Base-by-base conservation (phyloP, 2,113 vertebrate genomes). In the Tiliqua scincoides region DNA sequence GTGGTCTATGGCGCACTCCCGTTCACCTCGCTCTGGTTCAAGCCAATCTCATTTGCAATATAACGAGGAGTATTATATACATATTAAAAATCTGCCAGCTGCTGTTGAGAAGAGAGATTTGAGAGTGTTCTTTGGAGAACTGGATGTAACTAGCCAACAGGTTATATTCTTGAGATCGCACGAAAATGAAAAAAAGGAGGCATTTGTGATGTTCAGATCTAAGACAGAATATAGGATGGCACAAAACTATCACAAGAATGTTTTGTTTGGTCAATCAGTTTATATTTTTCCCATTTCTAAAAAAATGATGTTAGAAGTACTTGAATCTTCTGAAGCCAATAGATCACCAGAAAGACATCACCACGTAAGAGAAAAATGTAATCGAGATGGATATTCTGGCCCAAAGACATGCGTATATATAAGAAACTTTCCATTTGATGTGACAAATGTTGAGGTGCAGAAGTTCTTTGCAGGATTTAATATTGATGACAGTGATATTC, bases 1-100 rank as follows among this genome's bases (percentile, higher is more conserved):
- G 94, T 94, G 92, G 87, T 94, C 91, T 71, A 94, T 94, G 87
- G 88, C 95, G 4, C 81, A 89, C 1, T 14, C 89, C 23, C 73
- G 85, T 71, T 95, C 96, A 82, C 93, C 96, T 80, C 93, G 93
- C 37, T 95, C 95, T 91, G 70, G 86, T 59, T 95, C 95, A 81
- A 90, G 95, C 61, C 91, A 91, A 25, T 95, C 96, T 89, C 92
- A 91, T 32, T 94, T 93, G n/a, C 91, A 94, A 87, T 89, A 94
- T 4, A 88, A 9, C 52, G 96, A 96, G n/a, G 98, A 98, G 74
- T 98, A 97, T 95, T 99, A 98, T 88, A 95, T 99, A 92, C 93
- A 99, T 84, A 82, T 99, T 93, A 97, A 98, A 93, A 99, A 99
- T 91, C 91, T 99, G 0, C 96, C 98, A 8, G 94, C 93, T 92